These are phyloP conservation scores for Aporophyla nigra DNA, from an alignment of 2,888 invertebrate genomes.

Conservation along the genomic window DNA sequence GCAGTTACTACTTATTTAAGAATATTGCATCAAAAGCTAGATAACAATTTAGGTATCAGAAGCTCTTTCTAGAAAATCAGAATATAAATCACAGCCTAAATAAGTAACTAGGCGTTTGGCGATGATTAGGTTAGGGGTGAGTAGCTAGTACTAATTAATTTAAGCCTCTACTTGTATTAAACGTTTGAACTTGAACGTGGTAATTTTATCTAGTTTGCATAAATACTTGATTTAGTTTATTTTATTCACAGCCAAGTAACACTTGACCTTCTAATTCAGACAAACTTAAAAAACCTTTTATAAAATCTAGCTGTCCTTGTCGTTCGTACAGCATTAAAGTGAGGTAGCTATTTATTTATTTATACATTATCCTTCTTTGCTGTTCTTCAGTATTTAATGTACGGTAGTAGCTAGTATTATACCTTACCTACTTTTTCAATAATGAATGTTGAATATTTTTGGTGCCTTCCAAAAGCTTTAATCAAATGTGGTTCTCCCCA, in stretches of 20 bases:
- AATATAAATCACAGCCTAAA: conserved; percentile 14
- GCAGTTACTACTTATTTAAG: neutral
- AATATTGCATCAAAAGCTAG: neutral
- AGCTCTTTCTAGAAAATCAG: neutral
- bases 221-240: neutral
- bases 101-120: neutral
- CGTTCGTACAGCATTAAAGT: neutral
- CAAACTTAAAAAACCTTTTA: neutral
- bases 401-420: neutral
- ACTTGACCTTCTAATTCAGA: neutral
- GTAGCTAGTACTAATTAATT: conserved; percentile 8
- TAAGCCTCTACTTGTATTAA: neutral
- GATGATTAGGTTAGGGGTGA: neutral
- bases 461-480: neutral
- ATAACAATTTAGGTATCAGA: neutral
- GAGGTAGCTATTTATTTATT: neutral
- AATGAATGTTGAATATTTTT: neutral
- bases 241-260: neutral
- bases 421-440: neutral
- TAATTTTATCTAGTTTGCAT: neutral
- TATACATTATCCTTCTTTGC: neutral
- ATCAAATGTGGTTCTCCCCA: neutral
- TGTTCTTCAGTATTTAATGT: neutral
- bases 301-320: neutral
- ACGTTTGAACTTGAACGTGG: neutral